A percentile compares a stretch with the other conserved stretches of the same genome.
Conservation (phyloP, 2,888 invertebrate genomes). For the Amiota communis region DNA sequence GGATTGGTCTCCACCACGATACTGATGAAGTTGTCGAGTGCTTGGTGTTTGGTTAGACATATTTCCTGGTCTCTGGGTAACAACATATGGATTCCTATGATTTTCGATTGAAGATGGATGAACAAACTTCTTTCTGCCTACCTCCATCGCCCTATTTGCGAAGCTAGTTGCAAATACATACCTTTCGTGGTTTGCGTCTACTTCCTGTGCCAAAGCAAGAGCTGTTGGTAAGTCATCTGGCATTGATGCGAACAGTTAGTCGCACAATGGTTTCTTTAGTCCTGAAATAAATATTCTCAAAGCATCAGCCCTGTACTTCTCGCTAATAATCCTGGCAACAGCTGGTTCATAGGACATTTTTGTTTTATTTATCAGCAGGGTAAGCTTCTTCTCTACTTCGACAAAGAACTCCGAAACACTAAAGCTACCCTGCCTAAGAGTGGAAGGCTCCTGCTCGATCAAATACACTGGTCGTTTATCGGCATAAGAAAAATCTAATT, state of each 20-base stretch:
- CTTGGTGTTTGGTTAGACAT: too few relatives aligned
- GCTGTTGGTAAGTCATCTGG: conserved; percentile 34
- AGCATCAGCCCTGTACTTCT: conserved; percentile 41
- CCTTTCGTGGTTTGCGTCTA: too few relatives aligned
- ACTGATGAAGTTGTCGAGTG: background rate
- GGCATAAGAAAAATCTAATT: conserved; percentile 12
- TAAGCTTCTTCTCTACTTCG: conserved; percentile 34
- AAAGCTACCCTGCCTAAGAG: background rate
- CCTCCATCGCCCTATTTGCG: too few relatives aligned
- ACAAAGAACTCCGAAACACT: conserved; percentile 15
- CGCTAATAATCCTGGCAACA: conserved; percentile 32
- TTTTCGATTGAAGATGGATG: background rate
- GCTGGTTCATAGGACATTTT: conserved; percentile 34
- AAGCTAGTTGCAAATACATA: too few relatives aligned
- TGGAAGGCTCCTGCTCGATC: conserved; percentile 12
- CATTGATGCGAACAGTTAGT: conserved; percentile 37
- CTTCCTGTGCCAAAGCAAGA: conserved; percentile 40
- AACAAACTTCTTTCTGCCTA: too few relatives aligned
- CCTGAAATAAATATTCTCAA: conserved; percentile 39
- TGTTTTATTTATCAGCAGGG: conserved; percentile 37
- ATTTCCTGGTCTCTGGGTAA: too few relatives aligned
- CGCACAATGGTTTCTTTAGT: conserved; percentile 33
- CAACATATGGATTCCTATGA: too few relatives aligned
- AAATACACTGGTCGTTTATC: conserved; percentile 31
- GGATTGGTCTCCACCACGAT: too few relatives aligned